Conservation (phyloP, 2,113 vertebrate genomes). For the Halichoerus grypus region DNA sequence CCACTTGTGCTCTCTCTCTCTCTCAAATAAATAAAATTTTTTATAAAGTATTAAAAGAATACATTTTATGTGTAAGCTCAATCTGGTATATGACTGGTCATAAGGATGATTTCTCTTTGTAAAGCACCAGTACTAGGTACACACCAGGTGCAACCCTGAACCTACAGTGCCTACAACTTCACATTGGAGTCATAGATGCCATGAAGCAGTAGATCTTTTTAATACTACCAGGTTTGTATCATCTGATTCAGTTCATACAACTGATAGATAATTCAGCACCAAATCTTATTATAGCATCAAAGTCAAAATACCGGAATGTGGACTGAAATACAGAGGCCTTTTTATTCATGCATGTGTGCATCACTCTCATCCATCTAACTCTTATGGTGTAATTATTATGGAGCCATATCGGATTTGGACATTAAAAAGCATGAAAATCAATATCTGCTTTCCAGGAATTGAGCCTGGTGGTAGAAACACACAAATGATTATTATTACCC, state of each 20-base stretch:
- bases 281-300: background rate
- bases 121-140: background rate
- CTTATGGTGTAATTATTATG: background rate
- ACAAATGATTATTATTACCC: background rate
- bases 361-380: background rate
- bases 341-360: background rate
- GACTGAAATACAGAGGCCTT: background rate
- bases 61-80: background rate
- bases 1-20: background rate
- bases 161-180: background rate
- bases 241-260: background rate
- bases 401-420: background rate
- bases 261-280: background rate
- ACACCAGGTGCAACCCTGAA: background rate
- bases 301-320: constrained; percentile 21
- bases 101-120: background rate
- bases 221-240: background rate
- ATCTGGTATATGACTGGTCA: background rate
- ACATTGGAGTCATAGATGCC: background rate
- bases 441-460: background rate
- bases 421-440: background rate
- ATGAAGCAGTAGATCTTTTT: background rate
- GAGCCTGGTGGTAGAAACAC: background rate
- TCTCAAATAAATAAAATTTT: background rate
- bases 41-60: background rate